Evolutionary conservation across 2,888 invertebrate genomes (phyloP), one percentile per base, ranked within the genome.

Genomic region (Linnaemya tessellans): DNA sequence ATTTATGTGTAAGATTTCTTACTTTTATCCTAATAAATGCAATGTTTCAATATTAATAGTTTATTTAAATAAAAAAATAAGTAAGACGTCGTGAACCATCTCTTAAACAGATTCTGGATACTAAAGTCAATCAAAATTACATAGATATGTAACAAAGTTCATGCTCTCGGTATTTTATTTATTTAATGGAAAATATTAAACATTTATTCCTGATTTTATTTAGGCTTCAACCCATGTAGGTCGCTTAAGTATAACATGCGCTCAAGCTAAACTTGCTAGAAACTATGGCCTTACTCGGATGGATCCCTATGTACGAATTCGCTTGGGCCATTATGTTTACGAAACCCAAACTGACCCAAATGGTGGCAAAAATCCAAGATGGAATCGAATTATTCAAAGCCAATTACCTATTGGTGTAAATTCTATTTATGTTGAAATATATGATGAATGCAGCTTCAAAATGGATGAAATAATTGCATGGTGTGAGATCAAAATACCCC

Each of bases 391-490:
- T 73, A 96, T 99, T 88, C 97, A 97, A 91, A 89, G 89, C 64
- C 91, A 91, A 87, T 94, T 99, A 82, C 98, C 98, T 0, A 95
- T 95, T 87, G 98, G 98, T 60, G 97, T 99, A 15, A 96, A 96
- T 90, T 95, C 96, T 13, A 94, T 99, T 88, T 97, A 97, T 90
- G 91, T 99, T 89, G 99, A 99, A 94, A 96, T 99, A 87, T 99
- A 97, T 92, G 99, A 99, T 93, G 99, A 99, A 93, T 96, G 98
- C 91, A 97, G 98, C 18, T 98, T 99, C 92, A 97, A 98, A 22
- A 96, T 97, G 95, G 99, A 99, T 92, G 98, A 99, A 93, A 93
- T 98, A 84, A 96, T 99, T 88, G 99, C 98, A 0, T 99, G 98
- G 98, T 95, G 97, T 0, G 97, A 97, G 92, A 95, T 98, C 90